Evolutionary conservation across 2,888 invertebrate species (phyloP).

Genomic region (Sesia bembeciformis): DNA sequence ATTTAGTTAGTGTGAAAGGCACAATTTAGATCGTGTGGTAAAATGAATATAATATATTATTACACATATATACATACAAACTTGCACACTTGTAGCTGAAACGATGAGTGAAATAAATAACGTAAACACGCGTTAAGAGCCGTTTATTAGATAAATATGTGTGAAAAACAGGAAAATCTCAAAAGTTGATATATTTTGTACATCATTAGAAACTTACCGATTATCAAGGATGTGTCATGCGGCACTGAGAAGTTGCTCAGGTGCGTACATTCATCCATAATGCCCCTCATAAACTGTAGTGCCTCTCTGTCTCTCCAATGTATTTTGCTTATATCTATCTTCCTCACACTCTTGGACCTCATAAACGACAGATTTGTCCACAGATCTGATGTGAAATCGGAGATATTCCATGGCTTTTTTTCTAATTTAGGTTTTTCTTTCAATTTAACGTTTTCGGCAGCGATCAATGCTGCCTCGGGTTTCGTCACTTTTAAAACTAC

Average conservation of each 20-base stretch:
- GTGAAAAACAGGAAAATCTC: background rate
- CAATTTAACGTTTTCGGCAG: background rate
- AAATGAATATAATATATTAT: too few relatives aligned
- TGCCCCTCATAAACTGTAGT: constrained; percentile 94
- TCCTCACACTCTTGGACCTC: constrained; percentile 34
- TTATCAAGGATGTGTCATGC: constrained; percentile 91
- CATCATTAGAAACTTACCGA: constrained; percentile 50
- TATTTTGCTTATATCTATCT: constrained; percentile 75
- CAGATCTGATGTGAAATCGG: constrained; percentile 49
- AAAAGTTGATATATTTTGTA: background rate
- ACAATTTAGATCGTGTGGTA: too few relatives aligned
- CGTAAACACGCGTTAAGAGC: too few relatives aligned
- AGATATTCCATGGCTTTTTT: constrained; percentile 46
- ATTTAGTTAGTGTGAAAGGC: too few relatives aligned
- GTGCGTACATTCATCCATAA: constrained; percentile 99
- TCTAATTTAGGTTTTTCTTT: constrained; percentile 13
- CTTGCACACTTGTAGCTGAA: too few relatives aligned
- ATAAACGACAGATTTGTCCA: constrained; percentile 55
- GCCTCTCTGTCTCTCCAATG: constrained; percentile 87
- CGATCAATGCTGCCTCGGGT: background rate
- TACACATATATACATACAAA: too few relatives aligned
- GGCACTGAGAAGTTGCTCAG: constrained; percentile 92
- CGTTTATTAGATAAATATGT: background rate
- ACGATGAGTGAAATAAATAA: background rate
- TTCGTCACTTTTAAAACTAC: background rate